A percentile compares a stretch with the other conserved stretches of the same genome.
Evolutionary conservation across 2,888 invertebrate genomes (phyloP).

Genomic region (Lasioglossum vierecki): DNA sequence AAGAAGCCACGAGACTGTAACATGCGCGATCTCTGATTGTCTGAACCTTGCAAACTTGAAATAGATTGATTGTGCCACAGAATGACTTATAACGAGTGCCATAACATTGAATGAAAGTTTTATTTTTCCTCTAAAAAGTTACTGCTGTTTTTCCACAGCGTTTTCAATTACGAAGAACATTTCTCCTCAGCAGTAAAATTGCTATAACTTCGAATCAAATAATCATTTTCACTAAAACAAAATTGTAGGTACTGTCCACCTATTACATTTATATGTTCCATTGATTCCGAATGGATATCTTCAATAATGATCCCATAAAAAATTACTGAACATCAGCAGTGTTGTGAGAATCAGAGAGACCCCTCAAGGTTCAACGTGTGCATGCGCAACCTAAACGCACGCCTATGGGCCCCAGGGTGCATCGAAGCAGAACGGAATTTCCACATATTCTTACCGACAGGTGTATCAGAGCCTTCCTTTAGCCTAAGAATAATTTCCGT

Average conservation of each 20-base stretch:
- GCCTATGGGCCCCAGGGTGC: slow-evolving; percentile 21
- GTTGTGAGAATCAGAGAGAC: background rate
- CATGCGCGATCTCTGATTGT: background rate
- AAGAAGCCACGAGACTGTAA: background rate
- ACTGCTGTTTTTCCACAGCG: background rate
- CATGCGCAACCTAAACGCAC: slow-evolving; percentile 5
- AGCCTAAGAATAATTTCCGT: slow-evolving; percentile 95
- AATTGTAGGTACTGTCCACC: background rate
- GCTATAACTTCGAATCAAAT: background rate
- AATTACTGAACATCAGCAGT: too few species aligned
- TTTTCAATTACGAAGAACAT: background rate
- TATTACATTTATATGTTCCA: too few species aligned
- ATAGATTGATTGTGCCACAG: background rate
- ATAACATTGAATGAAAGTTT: background rate
- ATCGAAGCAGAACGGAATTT: slow-evolving; percentile 45
- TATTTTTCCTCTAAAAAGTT: background rate
- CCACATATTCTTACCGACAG: slow-evolving; percentile 88
- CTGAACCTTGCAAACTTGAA: background rate
- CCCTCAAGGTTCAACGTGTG: background rate
- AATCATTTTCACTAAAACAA: background rate
- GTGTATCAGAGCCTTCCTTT: slow-evolving; percentile 94
- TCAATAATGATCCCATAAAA: background rate
- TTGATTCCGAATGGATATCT: background rate
- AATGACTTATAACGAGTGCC: background rate
- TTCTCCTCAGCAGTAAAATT: background rate